A percentile compares a stretch with the other conserved stretches of the same genome.
Conservation (phyloP, 2,113 vertebrate genomes). For the Ivindomyrus marchei region DNA sequence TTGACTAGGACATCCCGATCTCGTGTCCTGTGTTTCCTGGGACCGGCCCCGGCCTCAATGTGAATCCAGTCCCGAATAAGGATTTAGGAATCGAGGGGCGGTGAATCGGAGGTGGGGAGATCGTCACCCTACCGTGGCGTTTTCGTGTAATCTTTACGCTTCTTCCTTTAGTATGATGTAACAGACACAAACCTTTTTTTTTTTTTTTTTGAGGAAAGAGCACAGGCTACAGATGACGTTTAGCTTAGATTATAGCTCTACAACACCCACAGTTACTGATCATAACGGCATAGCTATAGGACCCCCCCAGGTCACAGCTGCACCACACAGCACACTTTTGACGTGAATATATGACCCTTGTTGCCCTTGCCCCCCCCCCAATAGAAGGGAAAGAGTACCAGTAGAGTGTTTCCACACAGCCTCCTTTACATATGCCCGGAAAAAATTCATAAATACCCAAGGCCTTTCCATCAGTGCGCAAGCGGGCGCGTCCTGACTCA, state of each 20-base stretch:
- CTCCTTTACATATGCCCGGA: neutral
- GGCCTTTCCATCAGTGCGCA: neutral
- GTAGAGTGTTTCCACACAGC: neutral
- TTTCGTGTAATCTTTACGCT: neutral
- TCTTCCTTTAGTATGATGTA: neutral
- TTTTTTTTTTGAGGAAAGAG: neutral
- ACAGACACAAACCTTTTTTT: neutral
- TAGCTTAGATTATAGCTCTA: neutral
- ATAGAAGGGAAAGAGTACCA: neutral
- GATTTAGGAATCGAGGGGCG: neutral
- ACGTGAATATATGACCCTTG: neutral
- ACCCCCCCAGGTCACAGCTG: neutral
- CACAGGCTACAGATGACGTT: neutral
- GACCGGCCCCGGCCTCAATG: neutral
- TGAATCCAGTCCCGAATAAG: neutral
- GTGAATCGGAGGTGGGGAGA: neutral
- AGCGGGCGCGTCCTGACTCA: conserved; percentile 1
- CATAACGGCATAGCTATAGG: neutral
- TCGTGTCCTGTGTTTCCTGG: neutral
- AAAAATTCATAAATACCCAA: conserved; percentile 4
- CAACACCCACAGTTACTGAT: neutral
- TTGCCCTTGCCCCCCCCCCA: neutral
- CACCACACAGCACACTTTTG: neutral
- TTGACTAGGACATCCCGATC: neutral
- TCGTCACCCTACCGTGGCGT: neutral